Base-by-base conservation (phyloP, 2,797 vertebrate species). In the Buceros bicornis region DNA sequence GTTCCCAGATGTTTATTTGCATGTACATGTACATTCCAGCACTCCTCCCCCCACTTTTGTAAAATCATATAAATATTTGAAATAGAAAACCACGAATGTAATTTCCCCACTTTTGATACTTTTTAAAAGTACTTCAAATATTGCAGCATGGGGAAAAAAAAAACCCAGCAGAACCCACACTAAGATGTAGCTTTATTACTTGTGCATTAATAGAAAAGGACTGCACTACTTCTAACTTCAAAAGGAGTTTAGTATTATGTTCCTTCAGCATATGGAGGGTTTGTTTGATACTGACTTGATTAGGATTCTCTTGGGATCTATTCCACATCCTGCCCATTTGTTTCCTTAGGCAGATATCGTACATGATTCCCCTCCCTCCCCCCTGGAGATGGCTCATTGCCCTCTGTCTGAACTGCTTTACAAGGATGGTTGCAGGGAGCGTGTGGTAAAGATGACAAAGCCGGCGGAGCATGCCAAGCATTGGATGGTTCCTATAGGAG, bases 1-100 rank as follows among this genome's bases (percentile, higher is more conserved):
- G 72, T 88, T 74, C 82, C 93, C 96, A 96, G 94, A 93, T 97
- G 91, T 97, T 93, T 96, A 96, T 95, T 95, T 97, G 94, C 94
- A 96, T 95, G 57, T 60, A 88, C 61, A 58, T 78, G 61, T 72
- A 76, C 57, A 74, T 62, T 65, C 69, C 61, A 65, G 86, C 37
- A 72, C 40, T 92, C 47, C 84, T 67, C 76, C 48, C 57, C 57
- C 26, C 6, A 54, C 61, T 91, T 96, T 89, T 89, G 82, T 90
- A 94, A 95, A 92, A 92, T 65, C 50, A 87, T 84, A 94, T 64
- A 67, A 93, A 96, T 95, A 93, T 96, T 92, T 96, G 95, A 95
- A 95, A 86, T 82, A 82, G 84, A 91, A 92, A 93, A 25, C 31
- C 43, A 13, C 86, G 87, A 96, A 93, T 91, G 79, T 18, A 93